Percentiles rank a stretch among this genome's conserved stretches.
Evolutionary conservation across 2,888 invertebrate genomes (phyloP).

Genomic region (Sesia apiformis): DNA sequence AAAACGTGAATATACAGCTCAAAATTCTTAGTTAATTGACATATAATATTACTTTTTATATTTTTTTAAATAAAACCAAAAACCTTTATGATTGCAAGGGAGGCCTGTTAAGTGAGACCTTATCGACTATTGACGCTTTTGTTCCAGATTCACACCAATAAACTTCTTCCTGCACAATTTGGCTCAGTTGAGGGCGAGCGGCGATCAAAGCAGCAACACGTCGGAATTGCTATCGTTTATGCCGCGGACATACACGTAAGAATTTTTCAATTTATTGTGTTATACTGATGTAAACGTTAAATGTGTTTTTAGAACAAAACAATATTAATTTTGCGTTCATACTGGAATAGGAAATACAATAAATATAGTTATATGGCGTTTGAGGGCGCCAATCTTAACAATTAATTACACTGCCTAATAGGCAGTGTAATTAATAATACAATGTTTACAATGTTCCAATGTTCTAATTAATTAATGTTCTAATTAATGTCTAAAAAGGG

Average conservation of each 20-base stretch:
- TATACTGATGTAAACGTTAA: not conserved
- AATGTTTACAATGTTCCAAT: too few relatives aligned
- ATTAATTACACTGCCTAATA: not conserved
- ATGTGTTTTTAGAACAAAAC: too few relatives aligned
- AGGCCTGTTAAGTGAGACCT: too few relatives aligned
- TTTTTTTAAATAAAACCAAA: too few relatives aligned
- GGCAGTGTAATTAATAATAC: too few relatives aligned
- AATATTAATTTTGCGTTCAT: not conserved
- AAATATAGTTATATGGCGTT: not conserved
- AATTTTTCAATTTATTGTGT: slow-evolving; percentile 10
- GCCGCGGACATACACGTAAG: slow-evolving; percentile 94
- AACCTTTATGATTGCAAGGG: too few relatives aligned
- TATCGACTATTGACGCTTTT: not conserved
- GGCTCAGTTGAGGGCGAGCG: slow-evolving; percentile 92
- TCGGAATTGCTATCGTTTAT: slow-evolving; percentile 91
- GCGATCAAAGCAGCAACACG: slow-evolving; percentile 84
- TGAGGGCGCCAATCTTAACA: not conserved
- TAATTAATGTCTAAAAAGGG: too few relatives aligned
- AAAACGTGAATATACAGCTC: too few relatives aligned
- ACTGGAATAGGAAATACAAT: not conserved
- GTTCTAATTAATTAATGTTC: too few relatives aligned
- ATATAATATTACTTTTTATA: too few relatives aligned
- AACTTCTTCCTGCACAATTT: slow-evolving; percentile 99
- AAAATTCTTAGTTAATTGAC: too few relatives aligned
- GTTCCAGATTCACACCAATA: slow-evolving; percentile 87